phyloP scores from a whole-genome alignment of 2,113 vertebrate species.

The Pygoscelis antarcticus region DNA sequence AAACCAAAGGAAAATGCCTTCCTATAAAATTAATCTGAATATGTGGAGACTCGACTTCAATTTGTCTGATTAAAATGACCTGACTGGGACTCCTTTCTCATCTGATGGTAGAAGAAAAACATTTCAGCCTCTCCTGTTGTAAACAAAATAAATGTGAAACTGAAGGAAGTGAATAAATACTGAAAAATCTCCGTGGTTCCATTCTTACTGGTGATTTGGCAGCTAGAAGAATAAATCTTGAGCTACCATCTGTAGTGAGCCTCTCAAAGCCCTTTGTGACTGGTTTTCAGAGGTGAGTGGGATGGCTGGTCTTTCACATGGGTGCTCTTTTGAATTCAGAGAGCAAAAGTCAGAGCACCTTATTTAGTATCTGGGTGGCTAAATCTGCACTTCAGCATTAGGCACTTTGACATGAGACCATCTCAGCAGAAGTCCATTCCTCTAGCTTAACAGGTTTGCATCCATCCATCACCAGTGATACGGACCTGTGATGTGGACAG shows the following conservation, averaged over 20 bases:
- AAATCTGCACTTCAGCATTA: not conserved
- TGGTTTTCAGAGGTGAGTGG: not conserved
- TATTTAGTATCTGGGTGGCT: not conserved
- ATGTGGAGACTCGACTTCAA: rapidly evolving
- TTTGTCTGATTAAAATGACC: not conserved
- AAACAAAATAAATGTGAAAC: not conserved
- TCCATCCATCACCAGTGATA: not conserved
- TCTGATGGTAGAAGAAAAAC: not conserved
- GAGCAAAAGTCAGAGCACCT: not conserved
- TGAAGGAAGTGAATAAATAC: not conserved
- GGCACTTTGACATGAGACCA: not conserved
- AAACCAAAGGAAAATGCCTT: not conserved
- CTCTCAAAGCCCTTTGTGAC: not conserved
- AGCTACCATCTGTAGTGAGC: not conserved
- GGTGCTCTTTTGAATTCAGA: not conserved
- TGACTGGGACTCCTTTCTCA: not conserved
- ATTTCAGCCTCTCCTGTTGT: not conserved
- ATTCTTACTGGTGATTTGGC: not conserved
- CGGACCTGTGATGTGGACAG: not conserved
- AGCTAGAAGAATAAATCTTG: not conserved
- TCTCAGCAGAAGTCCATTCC: not conserved
- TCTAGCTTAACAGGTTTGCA: not conserved
- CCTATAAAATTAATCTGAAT: not conserved
- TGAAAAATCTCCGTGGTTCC: not conserved
- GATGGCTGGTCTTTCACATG: not conserved